Evolutionary conservation across 2,797 vertebrate genomes (phyloP).

Genomic region (Lacerta agilis): DNA sequence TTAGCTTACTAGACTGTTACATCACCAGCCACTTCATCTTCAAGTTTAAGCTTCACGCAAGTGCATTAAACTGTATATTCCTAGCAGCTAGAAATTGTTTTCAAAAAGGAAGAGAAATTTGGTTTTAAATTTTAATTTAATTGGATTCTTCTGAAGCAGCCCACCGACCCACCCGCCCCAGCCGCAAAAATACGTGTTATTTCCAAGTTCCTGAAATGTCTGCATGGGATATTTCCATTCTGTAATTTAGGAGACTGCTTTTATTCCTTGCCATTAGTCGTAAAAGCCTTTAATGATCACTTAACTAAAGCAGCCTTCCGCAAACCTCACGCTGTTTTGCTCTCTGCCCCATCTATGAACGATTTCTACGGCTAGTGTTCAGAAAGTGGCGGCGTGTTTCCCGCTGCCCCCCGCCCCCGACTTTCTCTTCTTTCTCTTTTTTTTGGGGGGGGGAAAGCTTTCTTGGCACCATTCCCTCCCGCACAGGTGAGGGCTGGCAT

Average conservation of each 20-base stretch:
- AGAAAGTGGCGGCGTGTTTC: constrained; percentile 27
- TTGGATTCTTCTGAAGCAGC: constrained; percentile 59
- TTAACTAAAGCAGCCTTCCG: constrained; percentile 61
- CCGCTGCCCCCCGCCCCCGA: no score
- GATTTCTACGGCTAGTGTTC: constrained; percentile 49
- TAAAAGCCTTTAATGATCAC: constrained; percentile 60
- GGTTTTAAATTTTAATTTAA: constrained; percentile 71
- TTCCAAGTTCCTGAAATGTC: constrained; percentile 64
- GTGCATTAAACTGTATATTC: constrained; percentile 66
- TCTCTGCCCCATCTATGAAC: constrained; percentile 35
- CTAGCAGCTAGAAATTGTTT: constrained; percentile 65
- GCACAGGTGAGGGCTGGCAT: constrained; percentile 59
- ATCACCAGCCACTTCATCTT: constrained; percentile 71
- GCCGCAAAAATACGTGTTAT: constrained; percentile 27
- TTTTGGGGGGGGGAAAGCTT: constrained; percentile 51
- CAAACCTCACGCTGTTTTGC: constrained; percentile 54
- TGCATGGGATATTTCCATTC: constrained; percentile 62
- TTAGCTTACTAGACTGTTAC: constrained; percentile 74
- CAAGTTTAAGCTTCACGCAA: constrained; percentile 68
- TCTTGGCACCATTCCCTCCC: constrained; percentile 63
- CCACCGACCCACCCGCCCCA: not conserved
- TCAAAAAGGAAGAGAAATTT: not conserved
- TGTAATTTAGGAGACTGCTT: constrained; percentile 62
- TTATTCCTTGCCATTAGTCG: constrained; percentile 62
- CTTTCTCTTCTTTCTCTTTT: constrained; percentile 10